Percentiles rank a stretch among this genome's conserved stretches.
Conservation (phyloP, 2,113 vertebrate genomes). For the Periophthalmodon schlosseri region DNA sequence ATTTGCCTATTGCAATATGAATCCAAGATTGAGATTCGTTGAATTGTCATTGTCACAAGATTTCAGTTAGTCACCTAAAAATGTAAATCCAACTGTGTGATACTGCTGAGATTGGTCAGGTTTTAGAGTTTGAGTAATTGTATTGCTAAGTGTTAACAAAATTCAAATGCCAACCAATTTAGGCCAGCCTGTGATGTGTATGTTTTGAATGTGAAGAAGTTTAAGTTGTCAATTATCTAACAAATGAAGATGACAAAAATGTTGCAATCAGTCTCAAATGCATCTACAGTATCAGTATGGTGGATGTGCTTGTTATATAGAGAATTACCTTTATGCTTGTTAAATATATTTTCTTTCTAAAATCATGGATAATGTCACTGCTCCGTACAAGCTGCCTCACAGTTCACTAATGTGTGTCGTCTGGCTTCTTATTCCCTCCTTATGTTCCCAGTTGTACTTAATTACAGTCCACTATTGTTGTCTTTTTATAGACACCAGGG, state of each 20-base stretch:
- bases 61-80: not conserved
- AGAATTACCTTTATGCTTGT: not conserved
- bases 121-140: too few species aligned
- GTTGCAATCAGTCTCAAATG: too few species aligned
- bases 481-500: not conserved
- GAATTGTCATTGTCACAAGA: not conserved
- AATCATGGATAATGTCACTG: not conserved
- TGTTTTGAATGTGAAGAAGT: too few species aligned
- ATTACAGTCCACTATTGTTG: constrained; percentile 9
- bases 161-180: too few species aligned
- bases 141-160: too few species aligned
- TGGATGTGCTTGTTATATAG: not conserved
- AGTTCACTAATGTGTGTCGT: not conserved
- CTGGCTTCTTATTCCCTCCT: not conserved
- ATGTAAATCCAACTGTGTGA: not conserved
- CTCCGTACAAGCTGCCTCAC: not conserved
- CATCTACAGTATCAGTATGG: too few species aligned
- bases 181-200: too few species aligned
- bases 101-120: not conserved
- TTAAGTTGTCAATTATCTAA: too few species aligned
- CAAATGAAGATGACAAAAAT: too few species aligned
- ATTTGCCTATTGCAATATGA: not conserved
- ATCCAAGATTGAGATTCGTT: not conserved
- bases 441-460: constrained; percentile 9
- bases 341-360: too few species aligned